Conservation (phyloP, 1,140 invertebrate species). For the Diabrotica undecimpunctata region DNA sequence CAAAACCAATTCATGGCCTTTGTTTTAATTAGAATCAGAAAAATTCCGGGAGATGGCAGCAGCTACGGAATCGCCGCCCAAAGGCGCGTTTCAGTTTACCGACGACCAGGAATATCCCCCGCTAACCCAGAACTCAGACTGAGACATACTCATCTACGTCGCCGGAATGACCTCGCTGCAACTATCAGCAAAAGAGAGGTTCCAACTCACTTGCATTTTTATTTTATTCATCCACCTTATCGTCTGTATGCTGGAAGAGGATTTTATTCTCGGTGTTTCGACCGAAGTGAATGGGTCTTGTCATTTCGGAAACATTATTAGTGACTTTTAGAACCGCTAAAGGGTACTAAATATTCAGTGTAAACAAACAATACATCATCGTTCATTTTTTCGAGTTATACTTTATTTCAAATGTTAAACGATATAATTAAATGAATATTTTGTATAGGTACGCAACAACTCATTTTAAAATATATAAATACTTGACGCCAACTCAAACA, state of each 20-base stretch:
- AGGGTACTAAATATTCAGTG: too few relatives aligned
- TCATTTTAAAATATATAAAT: too few relatives aligned
- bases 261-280: too few relatives aligned
- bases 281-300: too few relatives aligned
- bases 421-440: too few relatives aligned
- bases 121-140: slow-evolving; percentile 66
- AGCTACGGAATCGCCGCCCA: slow-evolving; percentile 63
- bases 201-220: slow-evolving; percentile 21
- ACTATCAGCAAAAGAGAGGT: slow-evolving; percentile 9
- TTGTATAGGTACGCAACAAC: too few relatives aligned
- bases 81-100: slow-evolving; percentile 66
- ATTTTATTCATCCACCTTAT: slow-evolving; percentile 39
- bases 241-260: slow-evolving; percentile 40
- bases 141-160: slow-evolving; percentile 32
- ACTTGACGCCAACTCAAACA: too few relatives aligned
- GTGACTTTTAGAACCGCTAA: too few relatives aligned
- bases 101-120: slow-evolving; percentile 83
- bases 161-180: not conserved
- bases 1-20: not conserved
- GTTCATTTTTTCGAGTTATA: too few relatives aligned
- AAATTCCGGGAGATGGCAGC: slow-evolving; percentile 70
- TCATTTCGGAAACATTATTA: too few relatives aligned
- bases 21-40: slow-evolving; percentile 64
- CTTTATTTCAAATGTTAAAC: too few relatives aligned
- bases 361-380: too few relatives aligned